These are phyloP conservation scores for Chloromyia formosa DNA, from an alignment of 2,888 invertebrate genomes.

Conservation along the genomic window DNA sequence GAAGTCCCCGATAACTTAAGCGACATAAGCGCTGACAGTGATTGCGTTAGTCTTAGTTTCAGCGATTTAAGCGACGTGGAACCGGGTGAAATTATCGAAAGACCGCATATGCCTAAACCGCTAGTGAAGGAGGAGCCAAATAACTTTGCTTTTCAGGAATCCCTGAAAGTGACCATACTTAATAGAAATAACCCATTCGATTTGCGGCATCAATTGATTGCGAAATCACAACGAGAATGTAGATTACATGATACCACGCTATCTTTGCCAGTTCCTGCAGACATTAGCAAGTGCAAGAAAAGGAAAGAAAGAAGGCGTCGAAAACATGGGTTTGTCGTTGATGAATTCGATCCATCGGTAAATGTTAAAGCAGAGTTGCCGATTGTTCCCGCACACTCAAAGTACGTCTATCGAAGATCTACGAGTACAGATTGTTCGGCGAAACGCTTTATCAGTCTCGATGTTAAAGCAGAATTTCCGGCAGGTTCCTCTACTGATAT, in stretches of 20 bases:
- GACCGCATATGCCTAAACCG: not conserved
- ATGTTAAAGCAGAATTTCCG: too few species aligned
- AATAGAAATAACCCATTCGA: not conserved
- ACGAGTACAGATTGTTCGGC: too few species aligned
- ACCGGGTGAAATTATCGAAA: constrained; percentile 19
- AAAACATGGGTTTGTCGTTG: not conserved
- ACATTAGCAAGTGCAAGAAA: not conserved
- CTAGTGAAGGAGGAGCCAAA: not conserved
- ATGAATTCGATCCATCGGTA: too few species aligned
- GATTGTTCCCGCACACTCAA: too few species aligned
- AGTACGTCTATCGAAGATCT: too few species aligned
- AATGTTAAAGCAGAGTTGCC: too few species aligned
- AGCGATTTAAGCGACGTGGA: constrained; percentile 25
- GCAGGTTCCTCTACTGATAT: too few species aligned
- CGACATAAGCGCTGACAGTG: constrained; percentile 17
- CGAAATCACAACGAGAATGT: too few species aligned
- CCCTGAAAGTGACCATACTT: constrained; percentile 1
- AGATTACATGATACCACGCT: too few species aligned
- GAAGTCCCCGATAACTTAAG: constrained; percentile 14
- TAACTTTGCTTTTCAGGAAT: not conserved
- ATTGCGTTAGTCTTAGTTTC: constrained; percentile 16
- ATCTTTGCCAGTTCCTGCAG: not conserved
- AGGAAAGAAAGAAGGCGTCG: not conserved
- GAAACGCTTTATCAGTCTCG: too few species aligned
- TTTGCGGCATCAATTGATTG: not conserved